phyloP scores from a whole-genome alignment of 23 tunicate genomes.

The Diplosoma virens region DNA sequence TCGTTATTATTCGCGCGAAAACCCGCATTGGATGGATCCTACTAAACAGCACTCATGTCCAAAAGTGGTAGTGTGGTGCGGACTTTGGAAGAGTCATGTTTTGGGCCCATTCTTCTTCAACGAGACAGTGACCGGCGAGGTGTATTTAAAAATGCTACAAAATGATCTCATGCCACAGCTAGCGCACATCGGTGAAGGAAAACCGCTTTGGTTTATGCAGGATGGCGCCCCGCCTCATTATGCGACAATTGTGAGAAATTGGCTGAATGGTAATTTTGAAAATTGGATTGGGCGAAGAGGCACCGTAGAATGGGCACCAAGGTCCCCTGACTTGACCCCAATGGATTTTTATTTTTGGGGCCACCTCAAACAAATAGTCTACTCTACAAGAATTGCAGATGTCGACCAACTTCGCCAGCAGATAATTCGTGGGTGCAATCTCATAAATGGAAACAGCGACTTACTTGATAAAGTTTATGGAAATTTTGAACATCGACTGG shows the following conservation, averaged over 20 bases:
- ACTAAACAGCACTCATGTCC: conserved; percentile 17
- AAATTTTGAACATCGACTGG: no score
- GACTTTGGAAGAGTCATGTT: conserved; percentile 22
- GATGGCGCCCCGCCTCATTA: background rate
- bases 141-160: conserved; percentile 1
- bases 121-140: conserved; percentile 10
- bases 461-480: no score
- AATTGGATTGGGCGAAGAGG: conserved; percentile 6
- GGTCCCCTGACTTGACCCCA: background rate
- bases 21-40: conserved; percentile 18
- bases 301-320: background rate
- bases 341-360: conserved; percentile 8
- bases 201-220: background rate
- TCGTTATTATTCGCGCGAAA: conserved; percentile 22
- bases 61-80: conserved; percentile 4
- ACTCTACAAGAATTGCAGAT: conserved; percentile 9
- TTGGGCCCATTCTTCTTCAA: conserved; percentile 1
- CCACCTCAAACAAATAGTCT: background rate
- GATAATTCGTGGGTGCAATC: background rate
- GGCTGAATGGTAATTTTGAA: background rate
- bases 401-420: background rate
- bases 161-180: conserved; percentile 11
- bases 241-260: conserved; percentile 6
- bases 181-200: conserved; percentile 9
- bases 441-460: no score